Evolutionary conservation across 2,888 invertebrate genomes (phyloP).

Genomic region (Aricia artaxerxes): DNA sequence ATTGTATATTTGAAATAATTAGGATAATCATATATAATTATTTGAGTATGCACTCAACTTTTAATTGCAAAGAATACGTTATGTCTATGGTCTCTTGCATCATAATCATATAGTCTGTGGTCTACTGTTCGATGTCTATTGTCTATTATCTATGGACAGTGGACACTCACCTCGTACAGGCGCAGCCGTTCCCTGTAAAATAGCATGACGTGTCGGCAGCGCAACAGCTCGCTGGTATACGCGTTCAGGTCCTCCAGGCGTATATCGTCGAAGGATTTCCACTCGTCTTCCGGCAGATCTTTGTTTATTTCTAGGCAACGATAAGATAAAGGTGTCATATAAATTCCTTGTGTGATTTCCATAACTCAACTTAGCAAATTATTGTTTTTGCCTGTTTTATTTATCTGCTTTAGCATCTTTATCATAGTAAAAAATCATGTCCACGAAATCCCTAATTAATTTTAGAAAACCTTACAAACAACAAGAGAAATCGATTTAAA

Average conservation of each 20-base stretch:
- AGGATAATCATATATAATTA: too few species aligned
- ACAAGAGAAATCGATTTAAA: too few species aligned
- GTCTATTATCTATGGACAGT: slow-evolving; percentile 2
- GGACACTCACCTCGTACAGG: slow-evolving; percentile 82
- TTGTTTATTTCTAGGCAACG: slow-evolving; percentile 63
- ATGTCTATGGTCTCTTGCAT: background rate
- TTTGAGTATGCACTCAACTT: too few species aligned
- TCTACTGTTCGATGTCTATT: background rate
- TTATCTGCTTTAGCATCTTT: background rate
- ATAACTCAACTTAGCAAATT: background rate
- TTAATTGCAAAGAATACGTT: too few species aligned
- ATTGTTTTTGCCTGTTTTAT: background rate
- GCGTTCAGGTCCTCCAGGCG: slow-evolving; percentile 77
- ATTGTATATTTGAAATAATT: too few species aligned
- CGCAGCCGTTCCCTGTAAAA: slow-evolving; percentile 85
- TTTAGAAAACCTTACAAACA: too few species aligned
- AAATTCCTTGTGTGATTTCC: background rate
- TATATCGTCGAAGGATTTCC: slow-evolving; percentile 60
- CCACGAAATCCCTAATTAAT: too few species aligned
- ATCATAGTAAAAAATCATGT: too few species aligned
- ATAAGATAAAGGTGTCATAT: background rate
- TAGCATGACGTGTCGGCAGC: slow-evolving; percentile 83
- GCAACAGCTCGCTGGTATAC: slow-evolving; percentile 84
- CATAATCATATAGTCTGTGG: background rate
- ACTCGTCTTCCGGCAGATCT: slow-evolving; percentile 51